These are phyloP conservation scores for Xestia rhomboidea DNA, from an alignment of 2,888 invertebrate species.

Conservation along the genomic window DNA sequence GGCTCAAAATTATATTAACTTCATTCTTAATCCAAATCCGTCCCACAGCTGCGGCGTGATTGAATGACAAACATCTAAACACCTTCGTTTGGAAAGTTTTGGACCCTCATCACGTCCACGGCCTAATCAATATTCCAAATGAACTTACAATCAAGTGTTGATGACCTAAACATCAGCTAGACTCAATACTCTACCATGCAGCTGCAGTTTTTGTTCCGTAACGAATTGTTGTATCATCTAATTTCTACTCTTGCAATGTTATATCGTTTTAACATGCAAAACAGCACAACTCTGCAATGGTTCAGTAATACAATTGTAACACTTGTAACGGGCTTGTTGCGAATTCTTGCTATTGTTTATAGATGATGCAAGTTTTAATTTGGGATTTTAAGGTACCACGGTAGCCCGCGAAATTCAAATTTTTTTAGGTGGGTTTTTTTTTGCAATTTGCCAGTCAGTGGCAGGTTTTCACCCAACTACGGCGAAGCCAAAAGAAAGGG, in stretches of 20 bases:
- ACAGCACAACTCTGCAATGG: constrained; percentile 36
- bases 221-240: constrained; percentile 36
- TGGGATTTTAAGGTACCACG: neutral
- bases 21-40: neutral
- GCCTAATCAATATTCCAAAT: constrained; percentile 52
- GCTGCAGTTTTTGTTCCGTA: constrained; percentile 25
- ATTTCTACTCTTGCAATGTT: constrained; percentile 34
- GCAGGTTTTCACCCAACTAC: too few relatives aligned
- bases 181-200: neutral
- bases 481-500: too few relatives aligned
- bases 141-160: constrained; percentile 40
- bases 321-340: constrained; percentile 28
- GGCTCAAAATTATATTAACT: neutral
- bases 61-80: constrained; percentile 18
- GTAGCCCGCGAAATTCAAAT: too few relatives aligned
- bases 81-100: constrained; percentile 20
- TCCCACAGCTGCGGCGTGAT: neutral
- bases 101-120: constrained; percentile 36
- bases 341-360: constrained; percentile 48
- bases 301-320: constrained; percentile 30
- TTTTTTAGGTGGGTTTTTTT: too few relatives aligned
- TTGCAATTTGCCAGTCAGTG: too few relatives aligned
- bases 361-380: constrained; percentile 19
- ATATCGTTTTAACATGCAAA: constrained; percentile 47
- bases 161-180: constrained; percentile 36